Evolutionary conservation across 2,113 vertebrate species (phyloP).

Genomic region (Merops nubicus): DNA sequence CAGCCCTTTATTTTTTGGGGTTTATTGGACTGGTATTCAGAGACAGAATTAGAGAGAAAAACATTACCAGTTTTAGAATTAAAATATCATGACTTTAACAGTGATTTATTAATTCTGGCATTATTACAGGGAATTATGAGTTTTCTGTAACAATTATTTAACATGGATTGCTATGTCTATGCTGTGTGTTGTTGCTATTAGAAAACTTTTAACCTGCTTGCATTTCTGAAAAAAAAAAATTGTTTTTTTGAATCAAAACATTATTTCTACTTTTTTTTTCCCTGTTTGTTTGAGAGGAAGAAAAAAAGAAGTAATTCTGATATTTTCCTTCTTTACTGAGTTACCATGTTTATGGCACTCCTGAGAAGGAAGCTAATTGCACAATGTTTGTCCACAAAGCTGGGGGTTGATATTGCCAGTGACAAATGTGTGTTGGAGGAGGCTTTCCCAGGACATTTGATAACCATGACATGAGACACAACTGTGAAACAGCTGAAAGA

Average conservation of each 20-base stretch:
- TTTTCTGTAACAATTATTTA: constrained; percentile 13
- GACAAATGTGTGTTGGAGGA: neutral
- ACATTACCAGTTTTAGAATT: neutral
- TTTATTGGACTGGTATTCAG: neutral
- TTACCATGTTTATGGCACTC: neutral
- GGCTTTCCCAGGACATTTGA: neutral
- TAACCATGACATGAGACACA: neutral
- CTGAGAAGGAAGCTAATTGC: neutral
- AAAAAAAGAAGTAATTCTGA: neutral
- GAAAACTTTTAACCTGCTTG: neutral
- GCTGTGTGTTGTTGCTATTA: neutral
- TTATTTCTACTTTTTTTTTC: neutral
- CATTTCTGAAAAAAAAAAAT: neutral
- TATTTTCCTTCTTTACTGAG: neutral
- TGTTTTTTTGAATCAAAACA: neutral
- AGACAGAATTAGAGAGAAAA: neutral
- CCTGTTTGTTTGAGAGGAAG: no score
- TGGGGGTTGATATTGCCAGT: neutral
- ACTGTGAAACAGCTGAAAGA: neutral
- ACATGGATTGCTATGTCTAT: neutral
- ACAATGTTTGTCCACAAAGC: neutral
- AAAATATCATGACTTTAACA: neutral
- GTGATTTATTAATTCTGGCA: constrained; percentile 17
- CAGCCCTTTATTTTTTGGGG: neutral
- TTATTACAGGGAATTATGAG: neutral